Evolutionary conservation across 2,113 vertebrate genomes (phyloP).

Genomic region (Esox niger): DNA sequence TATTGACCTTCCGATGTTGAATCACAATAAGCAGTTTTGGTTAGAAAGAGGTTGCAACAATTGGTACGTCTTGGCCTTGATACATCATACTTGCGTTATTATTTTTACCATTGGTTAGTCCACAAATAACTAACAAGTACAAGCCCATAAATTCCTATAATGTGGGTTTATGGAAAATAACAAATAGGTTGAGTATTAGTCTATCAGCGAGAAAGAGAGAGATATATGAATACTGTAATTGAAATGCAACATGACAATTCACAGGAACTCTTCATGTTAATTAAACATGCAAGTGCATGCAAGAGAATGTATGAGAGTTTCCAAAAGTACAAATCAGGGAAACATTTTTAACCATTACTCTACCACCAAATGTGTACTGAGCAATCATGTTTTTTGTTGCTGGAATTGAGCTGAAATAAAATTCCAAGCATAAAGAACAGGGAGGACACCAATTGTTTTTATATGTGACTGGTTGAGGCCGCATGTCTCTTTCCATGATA

Average conservation of each 20-base stretch:
- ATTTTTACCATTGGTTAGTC: conserved; percentile 19
- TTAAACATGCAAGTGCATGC: conserved; percentile 44
- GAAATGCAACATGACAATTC: background rate
- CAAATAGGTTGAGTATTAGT: conserved; percentile 8
- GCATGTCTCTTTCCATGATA: too few relatives aligned
- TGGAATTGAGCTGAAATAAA: conserved; percentile 34
- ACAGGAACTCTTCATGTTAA: conserved; percentile 44
- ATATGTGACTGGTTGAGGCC: too few relatives aligned
- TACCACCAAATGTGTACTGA: conserved; percentile 34
- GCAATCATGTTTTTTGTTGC: conserved; percentile 33
- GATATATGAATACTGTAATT: conserved; percentile 13
- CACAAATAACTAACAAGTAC: conserved; percentile 37
- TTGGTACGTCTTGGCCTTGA: background rate
- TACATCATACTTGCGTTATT: background rate
- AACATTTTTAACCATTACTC: conserved; percentile 31
- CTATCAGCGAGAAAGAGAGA: conserved; percentile 34
- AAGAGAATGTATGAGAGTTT: conserved; percentile 42
- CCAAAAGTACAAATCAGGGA: conserved; percentile 62
- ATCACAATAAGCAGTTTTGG: background rate
- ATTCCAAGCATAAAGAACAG: conserved; percentile 14
- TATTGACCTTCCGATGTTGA: background rate
- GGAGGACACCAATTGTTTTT: too few relatives aligned
- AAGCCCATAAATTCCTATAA: conserved; percentile 29
- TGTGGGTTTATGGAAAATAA: conserved; percentile 43
- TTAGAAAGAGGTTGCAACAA: too few relatives aligned